A percentile compares a stretch with the other conserved stretches of the same genome.
Evolutionary conservation across 2,797 vertebrate genomes (phyloP).

Genomic region (Apogon hyalosoma): DNA sequence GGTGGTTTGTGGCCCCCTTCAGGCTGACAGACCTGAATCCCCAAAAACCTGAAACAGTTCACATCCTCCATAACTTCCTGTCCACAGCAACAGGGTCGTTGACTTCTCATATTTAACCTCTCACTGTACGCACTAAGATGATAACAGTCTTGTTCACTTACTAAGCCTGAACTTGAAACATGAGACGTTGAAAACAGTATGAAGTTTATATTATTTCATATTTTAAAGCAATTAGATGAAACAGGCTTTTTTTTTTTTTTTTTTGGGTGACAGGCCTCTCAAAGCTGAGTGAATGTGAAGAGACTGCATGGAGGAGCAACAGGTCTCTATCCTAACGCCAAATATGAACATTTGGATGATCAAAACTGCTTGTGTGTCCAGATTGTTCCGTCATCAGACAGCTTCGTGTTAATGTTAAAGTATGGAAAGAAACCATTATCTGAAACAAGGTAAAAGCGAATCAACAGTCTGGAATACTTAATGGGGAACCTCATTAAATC

Average conservation of each 20-base stretch:
- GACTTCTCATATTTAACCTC: slow-evolving; percentile 5
- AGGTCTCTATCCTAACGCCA: no score
- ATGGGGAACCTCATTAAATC: slow-evolving; percentile 47
- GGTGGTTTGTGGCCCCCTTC: slow-evolving; percentile 26
- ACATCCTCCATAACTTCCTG: slow-evolving; percentile 27
- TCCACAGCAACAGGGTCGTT: slow-evolving; percentile 1
- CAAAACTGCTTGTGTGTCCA: no score
- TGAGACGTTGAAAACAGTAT: background rate
- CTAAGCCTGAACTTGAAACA: background rate
- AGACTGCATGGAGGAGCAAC: background rate
- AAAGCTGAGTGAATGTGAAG: background rate
- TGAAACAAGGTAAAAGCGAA: slow-evolving; percentile 35
- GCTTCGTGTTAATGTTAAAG: slow-evolving; percentile 20
- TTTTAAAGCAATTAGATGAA: no score
- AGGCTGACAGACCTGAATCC: slow-evolving; percentile 35
- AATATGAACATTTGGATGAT: background rate
- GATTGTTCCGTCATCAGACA: background rate
- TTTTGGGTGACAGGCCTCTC: no score
- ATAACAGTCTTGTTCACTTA: no score
- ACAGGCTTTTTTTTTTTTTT: no score
- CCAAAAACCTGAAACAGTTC: slow-evolving; percentile 35
- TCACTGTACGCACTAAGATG: no score
- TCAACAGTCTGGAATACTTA: slow-evolving; percentile 34
- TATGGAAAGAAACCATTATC: slow-evolving; percentile 15
- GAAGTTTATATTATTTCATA: no score